Percentiles rank a stretch among this genome's conserved stretches.
Conservation (phyloP, 2,113 vertebrate species). For the Psammodynastes pulverulentus region DNA sequence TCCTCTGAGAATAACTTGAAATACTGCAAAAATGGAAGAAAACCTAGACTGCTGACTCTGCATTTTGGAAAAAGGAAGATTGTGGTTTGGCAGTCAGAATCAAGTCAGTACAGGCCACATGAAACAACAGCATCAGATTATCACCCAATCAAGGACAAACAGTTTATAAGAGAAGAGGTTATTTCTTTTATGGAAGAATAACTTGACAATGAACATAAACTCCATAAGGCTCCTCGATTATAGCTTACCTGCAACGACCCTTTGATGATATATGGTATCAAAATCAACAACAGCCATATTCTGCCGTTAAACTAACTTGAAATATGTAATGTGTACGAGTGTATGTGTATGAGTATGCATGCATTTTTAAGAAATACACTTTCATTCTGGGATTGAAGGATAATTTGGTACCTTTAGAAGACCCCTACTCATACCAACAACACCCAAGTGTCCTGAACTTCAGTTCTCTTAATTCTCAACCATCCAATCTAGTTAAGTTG, state of each 20-base stretch:
- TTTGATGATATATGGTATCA: fast-evolving
- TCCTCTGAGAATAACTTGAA: not conserved
- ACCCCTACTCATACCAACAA: not conserved
- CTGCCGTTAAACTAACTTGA: not conserved
- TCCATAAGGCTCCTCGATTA: fast-evolving
- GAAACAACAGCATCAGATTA: not conserved
- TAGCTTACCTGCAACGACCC: not conserved
- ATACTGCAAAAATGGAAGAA: slow-evolving; percentile 21
- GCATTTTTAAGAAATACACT: not conserved
- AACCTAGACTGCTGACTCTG: not conserved
- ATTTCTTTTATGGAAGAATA: not conserved
- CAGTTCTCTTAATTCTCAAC: not conserved
- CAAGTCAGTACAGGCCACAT: not conserved
- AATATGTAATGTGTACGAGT: not conserved
- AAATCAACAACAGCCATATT: not conserved
- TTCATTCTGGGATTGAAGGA: not conserved
- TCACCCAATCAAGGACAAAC: not conserved
- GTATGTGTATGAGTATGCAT: not conserved
- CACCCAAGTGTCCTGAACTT: not conserved
- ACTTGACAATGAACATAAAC: not conserved
- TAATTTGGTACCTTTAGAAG: not conserved
- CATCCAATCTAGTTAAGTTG: not conserved
- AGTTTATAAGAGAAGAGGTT: not conserved
- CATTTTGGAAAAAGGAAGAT: not conserved
- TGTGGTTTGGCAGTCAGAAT: not conserved